Base-by-base conservation (phyloP, 2,888 invertebrate genomes). In the Litoditis marina region DNA sequence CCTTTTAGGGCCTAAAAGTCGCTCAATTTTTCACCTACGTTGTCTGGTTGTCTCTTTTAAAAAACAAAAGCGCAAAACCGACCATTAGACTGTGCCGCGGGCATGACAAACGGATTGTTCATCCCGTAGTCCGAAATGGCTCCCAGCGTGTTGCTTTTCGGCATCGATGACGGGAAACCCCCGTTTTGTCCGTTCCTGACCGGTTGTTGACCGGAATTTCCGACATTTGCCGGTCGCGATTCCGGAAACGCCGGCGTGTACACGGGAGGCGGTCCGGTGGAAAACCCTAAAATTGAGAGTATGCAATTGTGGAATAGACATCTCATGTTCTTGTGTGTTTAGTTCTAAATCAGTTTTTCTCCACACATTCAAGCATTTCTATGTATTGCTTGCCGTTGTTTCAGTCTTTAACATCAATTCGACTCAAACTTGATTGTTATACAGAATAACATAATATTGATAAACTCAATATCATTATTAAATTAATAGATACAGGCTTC, bases 71-170 rank as follows among this genome's bases (percentile, higher is more conserved):
- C 11, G 16, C 11, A 39, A 39, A 39, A 19, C 49, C 22, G 49
- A 13, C 49, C n/a, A 47, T 11, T 13, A 16, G 32, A 16, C 39
- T 54, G 54, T 5, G 28, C 22, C 22, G 36, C 32, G 25, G 54
- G 51, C 28, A 42, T 44, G 30, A 61, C 34, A 25, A 61, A 61
- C 2, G 61, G 61, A 31, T 61, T 61, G 32, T 55, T 55, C 3
- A 44, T 52, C 2, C 52, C 51, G 42, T 30, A 62, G 28, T 57
- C 56, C 22, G 62, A 25, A 50, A 62, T 56, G 2, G 56, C 56
- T 30, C 56, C 56, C 50, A 62, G 56, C 1, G 62, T 62, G 28
- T 51, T 59, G 28, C 62, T 62, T 19, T 62, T 62, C 5, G 62
- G 62, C n/a, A 62, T 27, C 7, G 36, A 27, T n/a, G 50, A 27